Conservation (phyloP, 2,888 invertebrate genomes). For the Neria commutata region DNA sequence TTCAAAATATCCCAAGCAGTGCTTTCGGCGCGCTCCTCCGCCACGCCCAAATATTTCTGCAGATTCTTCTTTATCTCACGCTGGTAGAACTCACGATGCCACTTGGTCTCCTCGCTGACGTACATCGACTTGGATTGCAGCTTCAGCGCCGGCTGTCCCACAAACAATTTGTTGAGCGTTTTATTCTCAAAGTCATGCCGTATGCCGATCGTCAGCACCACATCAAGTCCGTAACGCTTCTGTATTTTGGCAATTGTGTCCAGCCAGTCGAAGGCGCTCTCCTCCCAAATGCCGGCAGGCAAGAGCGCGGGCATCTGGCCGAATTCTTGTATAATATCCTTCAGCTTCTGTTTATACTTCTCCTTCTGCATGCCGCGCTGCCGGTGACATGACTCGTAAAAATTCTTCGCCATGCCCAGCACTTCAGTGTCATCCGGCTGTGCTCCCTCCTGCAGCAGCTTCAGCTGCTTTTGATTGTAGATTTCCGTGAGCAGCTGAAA, state of each 20-base stretch:
- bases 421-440: slow-evolving; percentile 34
- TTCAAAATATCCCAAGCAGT: slow-evolving; percentile 43
- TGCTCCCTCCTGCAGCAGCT: slow-evolving; percentile 39
- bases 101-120: slow-evolving; percentile 28
- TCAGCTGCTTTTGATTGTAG: slow-evolving; percentile 47
- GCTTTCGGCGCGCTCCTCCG: slow-evolving; percentile 28
- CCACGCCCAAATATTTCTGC: slow-evolving; percentile 39
- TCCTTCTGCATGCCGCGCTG: slow-evolving; percentile 27
- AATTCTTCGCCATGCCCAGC: slow-evolving; percentile 45
- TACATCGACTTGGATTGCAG: slow-evolving; percentile 35
- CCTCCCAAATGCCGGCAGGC: slow-evolving; percentile 32
- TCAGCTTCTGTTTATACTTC: slow-evolving; percentile 34
- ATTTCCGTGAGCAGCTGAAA: slow-evolving; percentile 41
- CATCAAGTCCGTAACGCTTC: slow-evolving; percentile 48
- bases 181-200: slow-evolving; percentile 37
- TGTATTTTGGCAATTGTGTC: slow-evolving; percentile 46
- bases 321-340: slow-evolving; percentile 42
- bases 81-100: slow-evolving; percentile 29
- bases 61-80: slow-evolving; percentile 32
- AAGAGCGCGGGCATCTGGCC: slow-evolving; percentile 48
- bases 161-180: slow-evolving; percentile 38
- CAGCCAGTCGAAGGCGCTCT: slow-evolving; percentile 48
- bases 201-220: slow-evolving; percentile 44
- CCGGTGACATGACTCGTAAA: slow-evolving; percentile 50
- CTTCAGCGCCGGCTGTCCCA: slow-evolving; percentile 47